Conservation (phyloP, 1,140 invertebrate genomes). For the Lepidurus couesii region DNA sequence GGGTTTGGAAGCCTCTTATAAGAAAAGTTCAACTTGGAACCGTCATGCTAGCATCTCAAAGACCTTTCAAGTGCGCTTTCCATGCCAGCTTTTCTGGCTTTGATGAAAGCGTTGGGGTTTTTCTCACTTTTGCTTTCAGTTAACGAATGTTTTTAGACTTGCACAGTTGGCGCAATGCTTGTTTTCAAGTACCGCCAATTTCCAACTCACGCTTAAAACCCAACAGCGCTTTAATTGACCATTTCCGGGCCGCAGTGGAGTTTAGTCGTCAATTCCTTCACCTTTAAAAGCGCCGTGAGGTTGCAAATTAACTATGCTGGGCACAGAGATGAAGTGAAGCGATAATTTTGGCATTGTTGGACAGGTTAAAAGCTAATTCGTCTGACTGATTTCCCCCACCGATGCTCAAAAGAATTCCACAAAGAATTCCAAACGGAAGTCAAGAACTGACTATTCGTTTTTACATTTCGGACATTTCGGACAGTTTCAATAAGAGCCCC, state of each 20-base stretch:
- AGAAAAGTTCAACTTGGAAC: not conserved
- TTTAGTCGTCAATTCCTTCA: not conserved
- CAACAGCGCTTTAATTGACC: not conserved
- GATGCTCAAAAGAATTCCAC: not conserved
- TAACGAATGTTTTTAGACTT: not conserved
- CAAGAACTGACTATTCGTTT: not conserved
- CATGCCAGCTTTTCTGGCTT: not conserved
- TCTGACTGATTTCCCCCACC: not conserved
- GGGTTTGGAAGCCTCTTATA: conserved; percentile 2
- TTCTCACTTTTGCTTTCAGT: not conserved
- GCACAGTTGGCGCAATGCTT: conserved; percentile 3
- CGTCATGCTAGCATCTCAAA: not conserved
- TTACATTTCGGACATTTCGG: not conserved
- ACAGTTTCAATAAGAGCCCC: not conserved
- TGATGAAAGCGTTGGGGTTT: conserved; percentile 21
- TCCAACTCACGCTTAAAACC: not conserved
- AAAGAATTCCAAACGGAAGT: not conserved
- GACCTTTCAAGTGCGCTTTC: not conserved
- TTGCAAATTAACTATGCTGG: no score
- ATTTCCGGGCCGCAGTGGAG: not conserved
- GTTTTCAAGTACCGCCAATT: conserved; percentile 26
- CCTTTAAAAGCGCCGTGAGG: not conserved
- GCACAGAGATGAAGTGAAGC: conserved; percentile 16
- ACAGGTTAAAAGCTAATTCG: not conserved
- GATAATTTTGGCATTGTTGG: not conserved